A percentile compares a stretch with the other conserved stretches of the same genome.
Conservation (phyloP, 2,888 invertebrate species). For the Orthosia gracilis region DNA sequence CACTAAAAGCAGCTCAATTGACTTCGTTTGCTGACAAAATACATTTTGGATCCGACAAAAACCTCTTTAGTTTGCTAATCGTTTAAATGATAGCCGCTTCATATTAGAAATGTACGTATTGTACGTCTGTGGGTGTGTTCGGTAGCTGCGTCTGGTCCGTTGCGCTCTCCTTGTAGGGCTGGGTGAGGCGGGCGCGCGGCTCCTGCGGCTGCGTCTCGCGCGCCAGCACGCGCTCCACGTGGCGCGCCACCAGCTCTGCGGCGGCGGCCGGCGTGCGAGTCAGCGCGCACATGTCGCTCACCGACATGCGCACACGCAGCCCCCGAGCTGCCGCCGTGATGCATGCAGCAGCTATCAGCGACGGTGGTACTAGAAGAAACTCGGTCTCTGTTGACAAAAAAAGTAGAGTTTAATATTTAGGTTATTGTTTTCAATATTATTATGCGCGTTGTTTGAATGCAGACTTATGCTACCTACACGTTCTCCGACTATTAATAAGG, state of each 20-base stretch:
- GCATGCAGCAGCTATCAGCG: slow-evolving; percentile 93
- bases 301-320: slow-evolving; percentile 86
- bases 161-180: slow-evolving; percentile 79
- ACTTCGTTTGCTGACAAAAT: too few species aligned
- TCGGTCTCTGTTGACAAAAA: slow-evolving; percentile 92
- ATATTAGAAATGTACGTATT: slow-evolving; percentile 91
- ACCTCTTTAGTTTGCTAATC: too few species aligned
- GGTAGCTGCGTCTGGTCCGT: slow-evolving; percentile 86
- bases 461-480: slow-evolving; percentile 14
- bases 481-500: slow-evolving; percentile 46
- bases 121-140: slow-evolving; percentile 92
- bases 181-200: slow-evolving; percentile 78
- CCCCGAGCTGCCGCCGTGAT: slow-evolving; percentile 93
- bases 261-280: slow-evolving; percentile 88
- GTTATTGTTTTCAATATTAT: slow-evolving; percentile 10
- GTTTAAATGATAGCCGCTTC: too few species aligned
- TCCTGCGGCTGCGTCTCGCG: slow-evolving; percentile 90
- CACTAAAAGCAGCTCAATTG: too few species aligned
- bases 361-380: slow-evolving; percentile 93
- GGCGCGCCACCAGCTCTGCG: slow-evolving; percentile 90
- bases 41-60: too few species aligned
- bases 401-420: not conserved
- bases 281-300: slow-evolving; percentile 86
- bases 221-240: slow-evolving; percentile 92
- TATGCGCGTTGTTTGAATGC: slow-evolving; percentile 19